A percentile compares a stretch with the other conserved stretches of the same genome.
Evolutionary conservation across 2,797 vertebrate genomes (phyloP).

Genomic region (Denticeps clupeoides): DNA sequence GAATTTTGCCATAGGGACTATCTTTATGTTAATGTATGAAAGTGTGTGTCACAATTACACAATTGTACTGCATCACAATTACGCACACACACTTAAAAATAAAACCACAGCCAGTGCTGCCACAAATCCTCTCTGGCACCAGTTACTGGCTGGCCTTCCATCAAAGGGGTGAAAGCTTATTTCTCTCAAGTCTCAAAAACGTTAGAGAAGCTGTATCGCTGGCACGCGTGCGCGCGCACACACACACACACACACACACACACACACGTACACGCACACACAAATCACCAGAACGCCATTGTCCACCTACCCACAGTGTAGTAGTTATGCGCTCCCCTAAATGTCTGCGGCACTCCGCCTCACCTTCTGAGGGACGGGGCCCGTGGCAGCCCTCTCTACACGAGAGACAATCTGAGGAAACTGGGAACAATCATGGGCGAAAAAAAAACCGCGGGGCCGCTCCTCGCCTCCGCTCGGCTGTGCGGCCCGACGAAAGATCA

Average conservation of each 20-base stretch:
- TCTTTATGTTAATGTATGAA: no score
- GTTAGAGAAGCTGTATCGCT: not conserved
- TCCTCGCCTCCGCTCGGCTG: constrained; percentile 44
- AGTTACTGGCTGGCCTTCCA: not conserved
- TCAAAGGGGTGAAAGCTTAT: not conserved
- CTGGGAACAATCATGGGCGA: constrained; percentile 57
- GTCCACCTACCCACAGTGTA: constrained; percentile 37
- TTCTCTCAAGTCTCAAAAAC: constrained; percentile 16
- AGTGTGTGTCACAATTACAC: not conserved
- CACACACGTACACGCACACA: constrained; percentile 12
- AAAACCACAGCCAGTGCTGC: not conserved
- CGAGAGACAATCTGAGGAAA: constrained; percentile 66
- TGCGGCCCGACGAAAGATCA: constrained; percentile 61
- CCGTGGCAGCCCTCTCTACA: constrained; percentile 40
- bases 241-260: constrained; percentile 3
- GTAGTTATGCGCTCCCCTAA: constrained; percentile 40
- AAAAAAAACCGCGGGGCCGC: constrained; percentile 23
- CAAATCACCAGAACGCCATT: constrained; percentile 26
- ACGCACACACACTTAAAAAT: not conserved
- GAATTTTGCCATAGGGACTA: no score
- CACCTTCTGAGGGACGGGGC: constrained; percentile 37
- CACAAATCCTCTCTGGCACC: not conserved
- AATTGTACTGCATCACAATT: not conserved
- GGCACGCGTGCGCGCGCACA: not conserved
- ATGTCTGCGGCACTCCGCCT: constrained; percentile 47